Evolutionary conservation across 2,888 invertebrate species (phyloP).

Genomic region (Volucella inanis): DNA sequence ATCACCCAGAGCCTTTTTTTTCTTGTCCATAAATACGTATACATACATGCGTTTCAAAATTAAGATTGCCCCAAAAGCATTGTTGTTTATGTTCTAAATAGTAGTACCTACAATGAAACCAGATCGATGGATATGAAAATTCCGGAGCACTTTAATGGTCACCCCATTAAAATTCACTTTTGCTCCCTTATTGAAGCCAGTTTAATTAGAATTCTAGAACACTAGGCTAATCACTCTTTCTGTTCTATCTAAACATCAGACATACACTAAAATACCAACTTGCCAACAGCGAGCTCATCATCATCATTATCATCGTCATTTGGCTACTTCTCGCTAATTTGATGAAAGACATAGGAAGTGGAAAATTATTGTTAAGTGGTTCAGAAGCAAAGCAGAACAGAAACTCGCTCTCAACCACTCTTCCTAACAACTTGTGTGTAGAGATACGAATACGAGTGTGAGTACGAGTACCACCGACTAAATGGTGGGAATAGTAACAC

Average conservation of each 20-base stretch:
- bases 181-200: not conserved
- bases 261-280: slow-evolving; percentile 15
- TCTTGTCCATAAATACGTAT: no score
- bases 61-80: no score
- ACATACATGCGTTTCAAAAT: no score
- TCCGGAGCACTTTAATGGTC: not conserved
- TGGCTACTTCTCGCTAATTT: slow-evolving; percentile 42
- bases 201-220: slow-evolving; percentile 55
- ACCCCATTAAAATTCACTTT: not conserved
- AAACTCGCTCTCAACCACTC: slow-evolving; percentile 20
- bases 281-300: slow-evolving; percentile 14
- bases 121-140: no score
- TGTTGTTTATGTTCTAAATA: no score
- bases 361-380: slow-evolving; percentile 69
- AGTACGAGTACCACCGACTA: not conserved
- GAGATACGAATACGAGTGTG: not conserved
- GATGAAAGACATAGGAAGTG: slow-evolving; percentile 58
- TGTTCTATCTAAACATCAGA: slow-evolving; percentile 18
- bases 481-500: slow-evolving; percentile 42
- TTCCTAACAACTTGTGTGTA: slow-evolving; percentile 7
- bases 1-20: no score
- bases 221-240: slow-evolving; percentile 59
- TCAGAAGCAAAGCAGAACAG: slow-evolving; percentile 48
- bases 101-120: no score
- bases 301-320: slow-evolving; percentile 25